A percentile compares a stretch with the other conserved stretches of the same genome.
These are phyloP conservation scores for Ctenochaetus hawaiiensis DNA, from an alignment of 2,797 vertebrate species.

Conservation along the genomic window DNA sequence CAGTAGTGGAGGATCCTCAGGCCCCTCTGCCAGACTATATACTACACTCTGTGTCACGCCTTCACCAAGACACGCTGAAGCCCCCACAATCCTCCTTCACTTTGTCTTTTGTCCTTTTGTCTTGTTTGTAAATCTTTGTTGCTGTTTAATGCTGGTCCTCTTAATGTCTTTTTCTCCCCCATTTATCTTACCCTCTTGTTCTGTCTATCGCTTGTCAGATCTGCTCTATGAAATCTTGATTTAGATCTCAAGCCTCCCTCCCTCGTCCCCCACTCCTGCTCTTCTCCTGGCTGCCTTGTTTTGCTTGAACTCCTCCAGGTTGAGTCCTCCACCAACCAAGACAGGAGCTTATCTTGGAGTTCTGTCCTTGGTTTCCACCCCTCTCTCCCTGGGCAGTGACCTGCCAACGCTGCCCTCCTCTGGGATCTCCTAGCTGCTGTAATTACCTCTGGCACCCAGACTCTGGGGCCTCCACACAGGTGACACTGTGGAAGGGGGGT, in stretches of 20 bases:
- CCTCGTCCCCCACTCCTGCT: conserved; percentile 14
- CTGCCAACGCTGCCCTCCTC: conserved; percentile 75
- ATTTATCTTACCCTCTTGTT: conserved; percentile 31
- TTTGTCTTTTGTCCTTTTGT: conserved; percentile 57
- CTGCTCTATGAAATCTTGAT: conserved; percentile 44
- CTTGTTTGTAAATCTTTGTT: conserved; percentile 49
- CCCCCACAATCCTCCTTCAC: conserved; percentile 57
- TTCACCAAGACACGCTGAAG: conserved; percentile 55
- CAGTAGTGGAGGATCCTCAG: conserved; percentile 81
- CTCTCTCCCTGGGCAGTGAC: conserved; percentile 76
- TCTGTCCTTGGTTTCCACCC: conserved; percentile 74
- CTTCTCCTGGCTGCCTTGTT: conserved; percentile 38
- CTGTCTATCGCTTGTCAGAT: conserved; percentile 39
- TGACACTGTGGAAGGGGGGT: conserved; percentile 77
- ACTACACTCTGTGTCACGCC: conserved; percentile 68
- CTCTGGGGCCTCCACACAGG: conserved; percentile 82
- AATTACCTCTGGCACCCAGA: conserved; percentile 86
- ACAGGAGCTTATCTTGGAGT: conserved; percentile 70
- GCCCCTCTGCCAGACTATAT: conserved; percentile 78
- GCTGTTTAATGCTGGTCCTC: conserved; percentile 40
- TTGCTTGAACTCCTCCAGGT: conserved; percentile 51
- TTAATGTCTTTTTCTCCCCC: conserved; percentile 43
- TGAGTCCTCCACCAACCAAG: conserved; percentile 51
- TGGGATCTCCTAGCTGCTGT: conserved; percentile 77
- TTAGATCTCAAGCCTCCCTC: conserved; percentile 31